Evolutionary conservation across 64 coral and sea anemone genomes (phyloP).

Genomic region (Montipora efflorescens): DNA sequence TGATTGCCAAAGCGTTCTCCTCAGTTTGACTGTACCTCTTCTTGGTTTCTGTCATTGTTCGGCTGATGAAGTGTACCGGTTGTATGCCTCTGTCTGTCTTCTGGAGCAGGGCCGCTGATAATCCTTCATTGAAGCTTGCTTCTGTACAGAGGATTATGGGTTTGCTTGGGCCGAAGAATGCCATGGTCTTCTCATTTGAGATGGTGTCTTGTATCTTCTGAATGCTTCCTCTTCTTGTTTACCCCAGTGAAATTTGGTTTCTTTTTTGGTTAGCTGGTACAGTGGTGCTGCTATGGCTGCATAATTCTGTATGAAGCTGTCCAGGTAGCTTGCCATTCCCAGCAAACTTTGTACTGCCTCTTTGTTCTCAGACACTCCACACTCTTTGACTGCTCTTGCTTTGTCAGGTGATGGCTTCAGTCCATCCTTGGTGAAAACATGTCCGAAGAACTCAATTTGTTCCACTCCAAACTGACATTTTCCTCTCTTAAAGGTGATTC

Average conservation of each 20-base stretch:
- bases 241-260: slow-evolving; percentile 63
- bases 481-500: too few relatives aligned
- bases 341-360: slow-evolving; percentile 77
- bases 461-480: slow-evolving; percentile 57
- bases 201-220: slow-evolving; percentile 39
- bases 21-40: slow-evolving; percentile 79
- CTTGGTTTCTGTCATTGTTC: slow-evolving; percentile 75
- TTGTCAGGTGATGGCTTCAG: slow-evolving; percentile 73
- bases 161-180: slow-evolving; percentile 50
- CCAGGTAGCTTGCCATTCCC: slow-evolving; percentile 76
- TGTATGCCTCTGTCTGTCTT: slow-evolving; percentile 73
- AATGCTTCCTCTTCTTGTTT: slow-evolving; percentile 62
- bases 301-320: slow-evolving; percentile 68
- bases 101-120: slow-evolving; percentile 63
- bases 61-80: slow-evolving; percentile 76
- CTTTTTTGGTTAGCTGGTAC: slow-evolving; percentile 41
- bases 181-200: slow-evolving; percentile 45
- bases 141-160: slow-evolving; percentile 69
- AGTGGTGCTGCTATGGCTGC: slow-evolving; percentile 59
- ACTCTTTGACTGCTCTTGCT: slow-evolving; percentile 74
- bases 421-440: slow-evolving; percentile 68
- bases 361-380: slow-evolving; percentile 60
- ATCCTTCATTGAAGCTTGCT: slow-evolving; percentile 64
- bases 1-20: slow-evolving; percentile 74
- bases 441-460: slow-evolving; percentile 72